These are phyloP conservation scores for Poicephalus meyeri DNA, from an alignment of 2,113 vertebrate genomes.

Conservation along the genomic window DNA sequence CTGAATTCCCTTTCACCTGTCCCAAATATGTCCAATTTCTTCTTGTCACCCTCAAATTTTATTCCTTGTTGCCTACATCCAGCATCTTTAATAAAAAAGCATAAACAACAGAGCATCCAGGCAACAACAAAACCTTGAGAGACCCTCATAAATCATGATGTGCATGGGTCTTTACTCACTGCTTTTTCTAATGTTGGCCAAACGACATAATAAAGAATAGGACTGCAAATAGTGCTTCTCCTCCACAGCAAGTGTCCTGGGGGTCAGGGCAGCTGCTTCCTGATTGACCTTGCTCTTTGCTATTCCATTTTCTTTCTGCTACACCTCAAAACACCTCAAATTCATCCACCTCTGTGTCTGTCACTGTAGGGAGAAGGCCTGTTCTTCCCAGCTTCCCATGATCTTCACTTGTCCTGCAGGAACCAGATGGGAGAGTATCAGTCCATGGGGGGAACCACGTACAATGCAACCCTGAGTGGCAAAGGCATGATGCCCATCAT, in stretches of 20 bases:
- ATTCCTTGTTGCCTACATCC: background rate
- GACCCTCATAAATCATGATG: background rate
- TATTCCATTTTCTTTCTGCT: background rate
- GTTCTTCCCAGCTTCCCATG: background rate
- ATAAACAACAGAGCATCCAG: background rate
- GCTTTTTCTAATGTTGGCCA: background rate
- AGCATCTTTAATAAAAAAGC: background rate
- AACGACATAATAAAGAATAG: background rate
- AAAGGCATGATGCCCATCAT: accelerated
- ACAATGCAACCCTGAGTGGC: background rate
- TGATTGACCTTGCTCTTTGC: background rate
- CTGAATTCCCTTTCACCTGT: background rate
- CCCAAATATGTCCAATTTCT: background rate
- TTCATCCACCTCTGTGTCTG: background rate
- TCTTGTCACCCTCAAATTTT: background rate
- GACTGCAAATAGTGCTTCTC: background rate
- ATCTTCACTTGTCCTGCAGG: background rate
- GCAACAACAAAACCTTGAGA: background rate
- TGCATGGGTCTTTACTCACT: background rate
- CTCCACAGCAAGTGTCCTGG: background rate
- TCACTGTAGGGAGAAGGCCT: background rate
- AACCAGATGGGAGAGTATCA: accelerated
- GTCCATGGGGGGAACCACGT: accelerated
- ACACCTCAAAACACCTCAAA: background rate
- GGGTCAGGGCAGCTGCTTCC: background rate